Conservation (phyloP, 2,113 vertebrate species). For the Sturnira hondurensis region DNA sequence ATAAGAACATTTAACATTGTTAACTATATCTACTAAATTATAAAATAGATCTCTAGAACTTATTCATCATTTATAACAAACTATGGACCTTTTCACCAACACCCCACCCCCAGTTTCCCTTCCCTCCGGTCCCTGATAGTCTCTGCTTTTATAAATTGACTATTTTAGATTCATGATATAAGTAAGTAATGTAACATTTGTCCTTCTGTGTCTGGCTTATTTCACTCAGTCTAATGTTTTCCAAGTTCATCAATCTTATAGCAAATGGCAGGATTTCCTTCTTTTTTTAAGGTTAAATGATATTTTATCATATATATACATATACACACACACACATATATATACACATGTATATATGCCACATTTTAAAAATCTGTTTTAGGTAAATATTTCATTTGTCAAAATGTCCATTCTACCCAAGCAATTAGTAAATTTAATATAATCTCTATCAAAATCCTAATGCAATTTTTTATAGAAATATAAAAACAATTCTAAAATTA, state of each 20-base stretch:
- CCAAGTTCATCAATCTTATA: not conserved
- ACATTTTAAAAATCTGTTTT: not conserved
- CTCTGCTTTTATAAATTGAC: no score
- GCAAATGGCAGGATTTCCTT: not conserved
- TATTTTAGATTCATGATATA: not conserved
- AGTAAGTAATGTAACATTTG: not conserved
- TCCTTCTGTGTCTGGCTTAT: not conserved
- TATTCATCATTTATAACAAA: no score
- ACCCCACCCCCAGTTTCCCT: no score
- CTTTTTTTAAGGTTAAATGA: not conserved
- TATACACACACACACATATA: no score
- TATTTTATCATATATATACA: not conserved
- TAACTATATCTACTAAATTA: not conserved
- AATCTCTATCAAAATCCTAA: no score
- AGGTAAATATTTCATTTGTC: not conserved
- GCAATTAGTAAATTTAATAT: not conserved
- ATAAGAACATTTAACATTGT: not conserved
- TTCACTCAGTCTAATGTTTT: not conserved
- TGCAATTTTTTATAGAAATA: not conserved
- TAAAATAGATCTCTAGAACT: not conserved
- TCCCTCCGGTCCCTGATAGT: no score
- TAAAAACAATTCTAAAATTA: not conserved
- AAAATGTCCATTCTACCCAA: not conserved
- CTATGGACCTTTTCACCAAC: no score
- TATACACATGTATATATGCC: not conserved